phyloP scores from a whole-genome alignment of 2,797 vertebrate genomes.

The Lemur catta region DNA sequence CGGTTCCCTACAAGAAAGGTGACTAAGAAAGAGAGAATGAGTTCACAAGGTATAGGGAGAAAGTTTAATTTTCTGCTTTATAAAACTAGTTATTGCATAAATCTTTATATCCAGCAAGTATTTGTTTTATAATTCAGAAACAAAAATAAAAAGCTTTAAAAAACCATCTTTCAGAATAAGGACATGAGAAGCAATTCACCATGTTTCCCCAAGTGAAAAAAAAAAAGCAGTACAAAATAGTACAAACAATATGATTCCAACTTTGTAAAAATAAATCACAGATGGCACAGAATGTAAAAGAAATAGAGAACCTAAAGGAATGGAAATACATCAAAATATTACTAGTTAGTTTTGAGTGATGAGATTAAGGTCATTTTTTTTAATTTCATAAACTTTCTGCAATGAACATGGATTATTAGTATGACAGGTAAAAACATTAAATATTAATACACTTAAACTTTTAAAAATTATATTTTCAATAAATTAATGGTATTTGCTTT shows the following conservation, averaged over 20 bases:
- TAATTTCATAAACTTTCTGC: neutral
- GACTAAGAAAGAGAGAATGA: neutral
- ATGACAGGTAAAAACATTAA: neutral
- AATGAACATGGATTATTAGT: slow-evolving; percentile 22
- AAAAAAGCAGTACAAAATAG: slow-evolving; percentile 11
- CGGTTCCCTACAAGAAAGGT: neutral
- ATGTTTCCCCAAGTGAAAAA: slow-evolving; percentile 37
- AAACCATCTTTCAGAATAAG: slow-evolving; percentile 37
- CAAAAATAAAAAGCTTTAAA: slow-evolving; percentile 30
- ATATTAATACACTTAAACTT: slow-evolving; percentile 4
- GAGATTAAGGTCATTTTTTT: neutral
- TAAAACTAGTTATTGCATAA: neutral
- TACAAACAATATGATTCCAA: neutral
- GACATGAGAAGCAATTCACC: neutral
- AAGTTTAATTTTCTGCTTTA: slow-evolving; percentile 44
- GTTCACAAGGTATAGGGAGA: neutral
- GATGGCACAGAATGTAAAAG: neutral
- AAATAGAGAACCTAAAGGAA: slow-evolving; percentile 7
- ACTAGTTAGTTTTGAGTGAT: neutral
- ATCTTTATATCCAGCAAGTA: neutral
- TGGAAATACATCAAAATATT: slow-evolving; percentile 47
- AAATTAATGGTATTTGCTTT: slow-evolving; percentile 29
- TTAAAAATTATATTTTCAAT: neutral
- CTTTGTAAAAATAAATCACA: slow-evolving; percentile 43
- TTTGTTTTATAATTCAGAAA: slow-evolving; percentile 19